Evolutionary conservation across 2,113 vertebrate species (phyloP), one percentile per base, ranked within the genome.

Genomic region (Burhinus oedicnemus): DNA sequence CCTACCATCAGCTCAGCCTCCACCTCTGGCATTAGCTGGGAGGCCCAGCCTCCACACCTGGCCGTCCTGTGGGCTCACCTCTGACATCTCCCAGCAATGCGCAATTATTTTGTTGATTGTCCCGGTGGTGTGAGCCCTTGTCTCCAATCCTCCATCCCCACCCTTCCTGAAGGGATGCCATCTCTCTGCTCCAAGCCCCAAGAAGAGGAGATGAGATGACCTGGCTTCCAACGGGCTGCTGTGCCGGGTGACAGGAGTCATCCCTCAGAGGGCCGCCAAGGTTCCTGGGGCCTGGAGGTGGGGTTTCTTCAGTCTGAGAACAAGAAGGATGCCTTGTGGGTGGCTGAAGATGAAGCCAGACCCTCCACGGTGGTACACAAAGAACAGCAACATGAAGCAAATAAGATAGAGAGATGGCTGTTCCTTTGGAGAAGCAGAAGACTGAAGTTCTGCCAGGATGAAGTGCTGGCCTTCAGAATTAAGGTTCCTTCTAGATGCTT

Each of bases 211-310:
- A 58, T 49, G 44, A 69, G n/a, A 32, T 1, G 2, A 47, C 20
- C 11, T 49, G 54, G 27, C n/a, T 70, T 38, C n/a, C 2, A 4
- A 22, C 2, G 1, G 54, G 22, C 54, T 60, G 44, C 44, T 49
- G 54, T 1, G 1, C 22, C 2, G 2, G n/a, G 21, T 2, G 3
- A 26, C 54, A 58, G 44, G 29, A 60, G 13, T 34, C 9, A 6
- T 70, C 13, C 13, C 18, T 60, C 44, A 60, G 22, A 49, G 4
- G 44, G 3, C 27, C n/a, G 49, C 34, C 5, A 6, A 47, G n/a
- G 34, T 58, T 34, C 65, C 44, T 49, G 27, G 42, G 8, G 8
- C 12, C n/a, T 58, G n/a, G n/a, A 60, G 65, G 29, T 57, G 64
- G 34, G 22, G 12, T 38, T 47, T 47, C 52, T 47, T 36, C 79